Evolutionary conservation across 2,888 invertebrate species (phyloP), one percentile per base, ranked within the genome.

Genomic region (Pristionchus arcanus): DNA sequence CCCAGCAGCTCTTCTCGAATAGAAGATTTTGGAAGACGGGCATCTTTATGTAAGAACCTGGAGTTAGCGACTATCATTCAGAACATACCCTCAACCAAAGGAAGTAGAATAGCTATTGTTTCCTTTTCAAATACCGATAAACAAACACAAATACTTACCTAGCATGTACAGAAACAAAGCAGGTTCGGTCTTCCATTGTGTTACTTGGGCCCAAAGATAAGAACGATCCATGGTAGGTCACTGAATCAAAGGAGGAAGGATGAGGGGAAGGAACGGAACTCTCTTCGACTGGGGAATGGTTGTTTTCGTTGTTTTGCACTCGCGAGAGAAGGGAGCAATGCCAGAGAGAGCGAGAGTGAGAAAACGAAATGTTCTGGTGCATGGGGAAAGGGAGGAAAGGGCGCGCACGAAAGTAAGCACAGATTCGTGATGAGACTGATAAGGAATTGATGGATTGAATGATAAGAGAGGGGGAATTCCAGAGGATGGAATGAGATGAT

Each of bases 1-100:
- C 63, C 81, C 83, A 89, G 83, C 89, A 89, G 42, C 89, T 89
- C 83, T 89, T 89, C 83, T 89, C 89, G 49, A 89, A 89, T 3
- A 89, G 83, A 16, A 89, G 66, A 66, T 83, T 89, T 25, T 89
- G 89, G 83, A 89, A 89, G 42, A 89, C 89, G 31, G 89, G 89
- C 81, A 89, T 83, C 53, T 89, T 89, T 37, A 89, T 55, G 34
- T 63, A 89, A 21, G 89, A 89, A 37, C 63, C 81, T 81, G 53
- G 2, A 77, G 13, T 25, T 31, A 42, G 16, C 15, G 31, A 21
- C 68, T 25, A 0, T n/a, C 25, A 63, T 63, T 25, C 63, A 55
- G 4, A 55, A 21, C 55, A 5, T 21, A 53, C 63, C 63, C 5
- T 63, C 5, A 19, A 63, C 21, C 19, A 5, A 63, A 9, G 63